phyloP scores from a whole-genome alignment of 1,140 invertebrate genomes.

The Danaus melanippus region DNA sequence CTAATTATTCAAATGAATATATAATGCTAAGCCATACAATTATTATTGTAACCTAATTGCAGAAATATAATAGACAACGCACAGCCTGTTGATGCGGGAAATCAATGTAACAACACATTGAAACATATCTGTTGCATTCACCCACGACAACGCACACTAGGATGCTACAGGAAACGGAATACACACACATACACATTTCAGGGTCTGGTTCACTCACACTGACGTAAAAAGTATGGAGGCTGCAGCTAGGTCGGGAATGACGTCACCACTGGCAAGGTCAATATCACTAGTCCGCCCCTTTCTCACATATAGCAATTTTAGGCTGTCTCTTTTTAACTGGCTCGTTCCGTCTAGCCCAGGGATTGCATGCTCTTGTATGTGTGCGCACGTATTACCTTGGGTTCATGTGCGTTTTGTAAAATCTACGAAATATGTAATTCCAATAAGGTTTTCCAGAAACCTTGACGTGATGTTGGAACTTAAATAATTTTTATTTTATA shows the following conservation, averaged over 20 bases:
- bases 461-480: too few relatives aligned
- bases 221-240: constrained; percentile 28
- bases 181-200: constrained; percentile 45
- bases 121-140: constrained; percentile 44
- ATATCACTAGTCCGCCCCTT: constrained; percentile 43
- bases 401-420: constrained; percentile 8
- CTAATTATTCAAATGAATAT: too few relatives aligned
- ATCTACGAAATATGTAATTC: constrained; percentile 5
- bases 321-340: constrained; percentile 33
- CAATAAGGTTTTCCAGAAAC: too few relatives aligned
- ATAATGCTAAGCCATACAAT: not conserved
- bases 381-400: constrained; percentile 14
- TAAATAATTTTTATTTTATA: too few relatives aligned
- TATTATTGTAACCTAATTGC: constrained; percentile 4
- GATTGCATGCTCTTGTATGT: constrained; percentile 36
- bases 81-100: constrained; percentile 49
- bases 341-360: constrained; percentile 50
- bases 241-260: constrained; percentile 67
- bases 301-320: constrained; percentile 17
- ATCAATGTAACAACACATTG: constrained; percentile 50
- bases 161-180: constrained; percentile 19
- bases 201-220: constrained; percentile 66
- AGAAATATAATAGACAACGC: constrained; percentile 17
- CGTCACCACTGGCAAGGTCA: constrained; percentile 64
- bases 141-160: constrained; percentile 19